phyloP scores from a whole-genome alignment of 2,888 invertebrate genomes.

The Drosophila phalerata region DNA sequence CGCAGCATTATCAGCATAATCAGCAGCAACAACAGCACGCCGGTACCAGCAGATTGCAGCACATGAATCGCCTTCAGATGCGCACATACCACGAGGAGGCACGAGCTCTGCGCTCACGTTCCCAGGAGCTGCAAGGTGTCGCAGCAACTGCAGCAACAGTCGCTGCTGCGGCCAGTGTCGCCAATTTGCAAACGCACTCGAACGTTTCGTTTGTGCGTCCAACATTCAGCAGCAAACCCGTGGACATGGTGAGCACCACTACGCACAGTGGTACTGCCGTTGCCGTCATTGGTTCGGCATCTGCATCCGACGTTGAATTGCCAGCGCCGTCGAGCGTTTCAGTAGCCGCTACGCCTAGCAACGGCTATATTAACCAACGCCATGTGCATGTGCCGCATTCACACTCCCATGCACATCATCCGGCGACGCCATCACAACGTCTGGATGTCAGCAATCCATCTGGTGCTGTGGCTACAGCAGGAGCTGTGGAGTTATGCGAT shows the following conservation, averaged over 20 bases:
- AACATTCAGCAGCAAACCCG: slow-evolving; percentile 78
- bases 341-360: slow-evolving; percentile 30
- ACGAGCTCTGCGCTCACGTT: slow-evolving; percentile 70
- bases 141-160: slow-evolving; percentile 14
- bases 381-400: slow-evolving; percentile 50
- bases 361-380: slow-evolving; percentile 53
- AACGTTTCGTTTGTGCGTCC: slow-evolving; percentile 83
- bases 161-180: slow-evolving; percentile 26
- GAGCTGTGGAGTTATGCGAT: slow-evolving; percentile 77
- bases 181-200: slow-evolving; percentile 59
- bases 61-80: slow-evolving; percentile 71
- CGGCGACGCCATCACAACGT: slow-evolving; percentile 44
- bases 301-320: slow-evolving; percentile 43
- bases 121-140: slow-evolving; percentile 68
- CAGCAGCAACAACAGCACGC: slow-evolving; percentile 35
- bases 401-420: slow-evolving; percentile 56
- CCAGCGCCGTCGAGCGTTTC: slow-evolving; percentile 39
- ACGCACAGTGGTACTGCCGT: slow-evolving; percentile 50
- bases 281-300: slow-evolving; percentile 14
- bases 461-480: slow-evolving; percentile 30
- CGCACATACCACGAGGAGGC: slow-evolving; percentile 76
- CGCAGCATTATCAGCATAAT: slow-evolving; percentile 66
- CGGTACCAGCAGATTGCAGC: slow-evolving; percentile 57
- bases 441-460: slow-evolving; percentile 54
- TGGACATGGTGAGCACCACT: slow-evolving; percentile 81